Conservation (phyloP, 2,888 invertebrate genomes). For the Cataglyphis albicans region DNA sequence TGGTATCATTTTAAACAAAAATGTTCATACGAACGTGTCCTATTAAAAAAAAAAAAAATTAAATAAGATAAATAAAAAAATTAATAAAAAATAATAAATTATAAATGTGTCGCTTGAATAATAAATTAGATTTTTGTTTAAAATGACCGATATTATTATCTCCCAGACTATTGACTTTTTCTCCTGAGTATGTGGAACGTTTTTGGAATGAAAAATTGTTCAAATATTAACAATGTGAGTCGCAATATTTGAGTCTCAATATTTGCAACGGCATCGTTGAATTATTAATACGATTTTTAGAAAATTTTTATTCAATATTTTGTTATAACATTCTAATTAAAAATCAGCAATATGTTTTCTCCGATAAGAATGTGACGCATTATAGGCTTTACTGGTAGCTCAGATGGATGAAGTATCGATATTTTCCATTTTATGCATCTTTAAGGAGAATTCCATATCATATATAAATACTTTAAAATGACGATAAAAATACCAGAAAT, state of each 20-base stretch:
- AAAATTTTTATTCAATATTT: neutral
- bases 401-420: neutral
- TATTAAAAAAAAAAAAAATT: too few relatives aligned
- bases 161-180: too few relatives aligned
- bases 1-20: too few relatives aligned
- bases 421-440: neutral
- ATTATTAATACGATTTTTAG: neutral
- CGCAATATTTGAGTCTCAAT: neutral
- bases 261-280: neutral
- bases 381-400: neutral
- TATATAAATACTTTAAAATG: conserved; percentile 6
- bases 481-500: neutral
- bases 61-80: too few relatives aligned
- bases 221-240: neutral
- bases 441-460: neutral
- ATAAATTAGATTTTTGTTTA: too few relatives aligned
- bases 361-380: neutral
- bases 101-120: too few relatives aligned
- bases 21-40: too few relatives aligned
- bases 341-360: neutral
- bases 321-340: neutral
- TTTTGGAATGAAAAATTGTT: neutral
- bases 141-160: too few relatives aligned
- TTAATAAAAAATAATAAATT: too few relatives aligned
- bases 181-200: too few relatives aligned